Conservation (phyloP, 2,888 invertebrate genomes). For the Polyploca ridens region DNA sequence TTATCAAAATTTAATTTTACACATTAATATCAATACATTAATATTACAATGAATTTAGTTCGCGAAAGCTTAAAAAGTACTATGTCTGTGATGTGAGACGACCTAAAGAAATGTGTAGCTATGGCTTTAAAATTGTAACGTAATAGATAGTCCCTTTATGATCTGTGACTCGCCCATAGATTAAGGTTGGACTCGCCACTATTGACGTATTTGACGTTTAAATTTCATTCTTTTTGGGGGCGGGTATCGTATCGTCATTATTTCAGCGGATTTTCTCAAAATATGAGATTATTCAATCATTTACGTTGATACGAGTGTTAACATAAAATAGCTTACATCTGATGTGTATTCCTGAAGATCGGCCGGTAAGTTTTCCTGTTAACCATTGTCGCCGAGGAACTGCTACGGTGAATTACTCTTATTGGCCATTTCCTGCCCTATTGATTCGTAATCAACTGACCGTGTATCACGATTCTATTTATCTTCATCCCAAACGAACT, state of each 20-base stretch:
- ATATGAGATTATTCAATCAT: constrained; percentile 51
- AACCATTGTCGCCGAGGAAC: constrained; percentile 9
- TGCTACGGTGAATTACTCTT: constrained; percentile 31
- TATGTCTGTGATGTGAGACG: too few relatives aligned
- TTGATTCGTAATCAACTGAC: constrained; percentile 53
- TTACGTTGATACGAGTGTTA: constrained; percentile 30
- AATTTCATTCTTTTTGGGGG: constrained; percentile 62
- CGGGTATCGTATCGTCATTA: constrained; percentile 60
- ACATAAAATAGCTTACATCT: constrained; percentile 29
- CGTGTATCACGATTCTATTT: constrained; percentile 18
- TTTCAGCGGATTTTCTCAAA: constrained; percentile 32
- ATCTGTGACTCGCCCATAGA: constrained; percentile 13
- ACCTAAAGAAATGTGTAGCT: too few relatives aligned
- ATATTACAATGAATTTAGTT: too few relatives aligned
- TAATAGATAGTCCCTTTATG: neutral
- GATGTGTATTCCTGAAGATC: constrained; percentile 46
- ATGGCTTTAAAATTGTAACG: too few relatives aligned
- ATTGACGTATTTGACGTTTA: constrained; percentile 62
- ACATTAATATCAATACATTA: too few relatives aligned
- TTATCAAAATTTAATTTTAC: too few relatives aligned
- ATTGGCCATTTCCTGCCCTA: constrained; percentile 68
- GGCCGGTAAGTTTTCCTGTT: constrained; percentile 47
- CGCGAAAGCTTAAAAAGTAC: too few relatives aligned
- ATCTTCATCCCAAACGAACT: neutral
- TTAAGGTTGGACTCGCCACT: constrained; percentile 28